Percentiles rank a stretch among this genome's conserved stretches.
phyloP scores from a whole-genome alignment of 2,888 invertebrate species.

The Steinernema scapterisci region DNA sequence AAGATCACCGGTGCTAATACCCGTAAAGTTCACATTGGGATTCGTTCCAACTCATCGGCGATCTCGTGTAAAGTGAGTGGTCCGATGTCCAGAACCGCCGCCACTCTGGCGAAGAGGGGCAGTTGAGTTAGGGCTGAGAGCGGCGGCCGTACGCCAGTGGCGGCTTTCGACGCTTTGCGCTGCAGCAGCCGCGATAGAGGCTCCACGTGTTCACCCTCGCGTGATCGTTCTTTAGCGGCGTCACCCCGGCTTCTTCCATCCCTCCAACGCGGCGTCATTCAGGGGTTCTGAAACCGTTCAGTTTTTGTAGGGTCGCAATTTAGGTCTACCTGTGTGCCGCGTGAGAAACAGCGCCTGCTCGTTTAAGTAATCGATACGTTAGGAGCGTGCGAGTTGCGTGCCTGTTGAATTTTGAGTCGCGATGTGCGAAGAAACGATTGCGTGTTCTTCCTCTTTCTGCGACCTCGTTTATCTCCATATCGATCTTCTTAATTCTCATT shows the following conservation, averaged over 20 bases:
- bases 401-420: slow-evolving; percentile 2
- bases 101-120: no score
- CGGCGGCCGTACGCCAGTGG: neutral
- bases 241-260: no score
- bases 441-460: no score
- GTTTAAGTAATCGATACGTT: neutral
- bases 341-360: neutral
- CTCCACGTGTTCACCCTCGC: slow-evolving; percentile 26
- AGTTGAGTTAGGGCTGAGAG: neutral
- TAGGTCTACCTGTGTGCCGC: neutral
- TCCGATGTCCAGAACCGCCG: neutral
- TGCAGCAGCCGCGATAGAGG: neutral
- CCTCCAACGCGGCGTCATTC: neutral
- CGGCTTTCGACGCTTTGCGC: slow-evolving; percentile 11
- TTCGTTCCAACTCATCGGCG: no score
- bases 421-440: neutral
- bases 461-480: neutral
- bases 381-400: neutral
- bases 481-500: neutral
- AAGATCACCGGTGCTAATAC: no score
- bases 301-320: neutral
- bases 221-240: no score
- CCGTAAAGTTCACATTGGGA: no score
- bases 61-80: no score
- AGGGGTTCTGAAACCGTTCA: no score